Base-by-base conservation (phyloP, 2,797 vertebrate genomes). In the Morus bassanus region DNA sequence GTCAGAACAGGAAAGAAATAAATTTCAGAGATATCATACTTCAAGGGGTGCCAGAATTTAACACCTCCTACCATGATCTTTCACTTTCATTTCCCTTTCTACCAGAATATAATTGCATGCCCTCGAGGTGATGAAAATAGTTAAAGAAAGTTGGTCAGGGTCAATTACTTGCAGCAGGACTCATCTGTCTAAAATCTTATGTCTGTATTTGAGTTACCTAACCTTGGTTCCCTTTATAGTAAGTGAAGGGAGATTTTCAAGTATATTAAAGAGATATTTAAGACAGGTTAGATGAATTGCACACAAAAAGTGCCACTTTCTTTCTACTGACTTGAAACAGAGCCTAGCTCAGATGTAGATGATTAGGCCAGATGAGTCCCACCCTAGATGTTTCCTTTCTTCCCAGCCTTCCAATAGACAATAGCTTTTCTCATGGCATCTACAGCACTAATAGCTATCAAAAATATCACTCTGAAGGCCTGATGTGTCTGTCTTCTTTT, bases 181-280 rank as follows among this genome's bases (percentile, higher is more conserved):
- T 73, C 57, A 64, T 76, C 43, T 75, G 27, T 75, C 54, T 92
- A 50, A 83, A 84, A 51, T 81, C 65, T 78, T 68, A 59, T 21
- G 63, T 88, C 53, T 91, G n/a, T 53, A 76, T 85, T 96, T 93
- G 70, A 91, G 51, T 82, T 89, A 73, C 50, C 33, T 73, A 85
- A 69, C 68, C 48, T 85, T 64, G n/a, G 28, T 56, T 88, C 23
- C 16, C 43, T 41, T 93, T 41, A 48, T 27, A 76, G 35, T 28
- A 91, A 91, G 53, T 61, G 30, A 68, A 90, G 39, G 24, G 30
- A 90, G 35, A 84, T 73, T 86, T 95, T 91, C 54, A 89, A 86
- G 19, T 51, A 25, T 67, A 69, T 79, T 82, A 35, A 84, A 81
- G 43, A 72, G 21, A 35, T 50, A 73, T 76, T 86, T 76, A 65